phyloP scores from a whole-genome alignment of 2,797 vertebrate genomes.

The Premnoplex brunnescens region DNA sequence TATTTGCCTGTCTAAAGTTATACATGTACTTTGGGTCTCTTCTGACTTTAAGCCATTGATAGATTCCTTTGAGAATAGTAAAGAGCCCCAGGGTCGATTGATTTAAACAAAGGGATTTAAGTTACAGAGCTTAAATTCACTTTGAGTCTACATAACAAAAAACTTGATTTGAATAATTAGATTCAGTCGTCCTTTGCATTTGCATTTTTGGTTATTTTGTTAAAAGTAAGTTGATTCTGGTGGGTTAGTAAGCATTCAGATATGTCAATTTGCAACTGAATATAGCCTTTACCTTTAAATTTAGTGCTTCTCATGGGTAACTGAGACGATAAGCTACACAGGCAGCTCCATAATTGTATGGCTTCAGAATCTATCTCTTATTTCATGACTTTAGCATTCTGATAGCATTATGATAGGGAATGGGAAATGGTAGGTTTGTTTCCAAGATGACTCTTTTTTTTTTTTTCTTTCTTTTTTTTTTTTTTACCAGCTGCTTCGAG shows the following conservation, averaged over 20 bases:
- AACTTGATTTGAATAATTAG: constrained; percentile 12
- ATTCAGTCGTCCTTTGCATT: not conserved
- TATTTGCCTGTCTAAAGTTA: not conserved
- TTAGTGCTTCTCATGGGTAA: not conserved
- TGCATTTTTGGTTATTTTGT: constrained; percentile 26
- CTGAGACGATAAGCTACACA: not conserved
- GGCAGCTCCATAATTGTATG: not conserved
- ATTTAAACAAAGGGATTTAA: constrained; percentile 5
- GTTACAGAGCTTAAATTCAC: not conserved
- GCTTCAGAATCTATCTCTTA: not conserved
- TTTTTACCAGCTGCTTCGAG: not conserved
- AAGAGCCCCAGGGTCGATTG: not conserved
- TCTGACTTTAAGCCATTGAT: not conserved
- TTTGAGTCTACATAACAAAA: not conserved
- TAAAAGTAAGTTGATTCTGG: not conserved
- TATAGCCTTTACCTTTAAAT: not conserved
- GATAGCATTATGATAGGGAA: not conserved
- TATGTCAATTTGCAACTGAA: not conserved
- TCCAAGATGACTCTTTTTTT: not conserved
- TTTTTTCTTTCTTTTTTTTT: not conserved
- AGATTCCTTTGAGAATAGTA: not conserved
- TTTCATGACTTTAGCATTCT: not conserved
- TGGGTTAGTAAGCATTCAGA: not conserved
- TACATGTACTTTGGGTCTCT: not conserved
- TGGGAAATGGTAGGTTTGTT: not conserved